Conservation (phyloP, 2,797 vertebrate species). For the Argya squamiceps region DNA sequence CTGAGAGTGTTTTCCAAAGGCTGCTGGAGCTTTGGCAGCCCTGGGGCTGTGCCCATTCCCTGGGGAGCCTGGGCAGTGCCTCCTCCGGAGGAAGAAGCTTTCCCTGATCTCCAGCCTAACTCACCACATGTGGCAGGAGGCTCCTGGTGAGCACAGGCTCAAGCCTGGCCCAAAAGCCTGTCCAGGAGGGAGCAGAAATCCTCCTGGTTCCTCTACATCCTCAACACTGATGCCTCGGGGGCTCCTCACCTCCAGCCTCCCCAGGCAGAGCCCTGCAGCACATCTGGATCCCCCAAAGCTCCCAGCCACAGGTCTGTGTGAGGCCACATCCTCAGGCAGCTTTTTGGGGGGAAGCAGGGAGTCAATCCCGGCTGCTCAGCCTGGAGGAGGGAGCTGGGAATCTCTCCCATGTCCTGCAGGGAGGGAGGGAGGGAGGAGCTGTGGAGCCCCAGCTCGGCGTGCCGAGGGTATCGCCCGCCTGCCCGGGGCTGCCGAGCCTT, state of each 20-base stretch:
- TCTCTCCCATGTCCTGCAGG: not conserved
- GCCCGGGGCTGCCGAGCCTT: slow-evolving; percentile 20
- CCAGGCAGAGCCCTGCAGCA: not conserved
- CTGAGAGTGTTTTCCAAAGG: accelerated
- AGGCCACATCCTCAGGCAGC: not conserved
- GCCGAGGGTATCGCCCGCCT: not conserved
- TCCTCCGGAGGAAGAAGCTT: not conserved
- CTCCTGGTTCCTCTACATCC: not conserved
- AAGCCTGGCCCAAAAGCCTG: accelerated
- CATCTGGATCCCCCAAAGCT: not conserved
- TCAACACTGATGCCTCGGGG: accelerated
- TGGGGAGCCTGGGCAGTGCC: not conserved
- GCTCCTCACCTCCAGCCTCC: not conserved
- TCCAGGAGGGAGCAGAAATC: not conserved
- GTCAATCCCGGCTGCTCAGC: not conserved
- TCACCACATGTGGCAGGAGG: not conserved
- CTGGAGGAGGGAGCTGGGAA: not conserved
- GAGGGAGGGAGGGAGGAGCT: not conserved
- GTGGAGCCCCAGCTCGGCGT: not conserved
- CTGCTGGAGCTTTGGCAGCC: not conserved
- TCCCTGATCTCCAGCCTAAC: not conserved
- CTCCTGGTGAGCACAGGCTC: not conserved
- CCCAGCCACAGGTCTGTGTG: not conserved
- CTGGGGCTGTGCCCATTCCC: not conserved
- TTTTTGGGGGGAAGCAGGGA: not conserved